Evolutionary conservation across 2,888 invertebrate genomes (phyloP), one percentile per base, ranked within the genome.

Genomic region (Cordilura impudica): DNA sequence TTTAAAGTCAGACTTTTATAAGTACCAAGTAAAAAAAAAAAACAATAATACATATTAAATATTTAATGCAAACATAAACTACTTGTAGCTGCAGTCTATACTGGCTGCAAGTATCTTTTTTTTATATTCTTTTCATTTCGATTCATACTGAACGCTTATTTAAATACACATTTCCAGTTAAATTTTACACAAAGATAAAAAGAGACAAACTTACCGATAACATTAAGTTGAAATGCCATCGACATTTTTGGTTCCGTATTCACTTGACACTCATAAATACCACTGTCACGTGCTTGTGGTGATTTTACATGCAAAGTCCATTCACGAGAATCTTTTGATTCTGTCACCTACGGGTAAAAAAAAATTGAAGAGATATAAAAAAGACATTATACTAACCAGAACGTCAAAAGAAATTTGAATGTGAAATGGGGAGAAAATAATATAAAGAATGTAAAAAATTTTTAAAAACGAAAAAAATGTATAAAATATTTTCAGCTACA

Each of bases 241-340:
- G 95, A 96, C 94, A 96, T 95, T 92, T 96, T 96, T 77, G 96
- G 96, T 88, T 96, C 96, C 0, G 96, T 96, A 90, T 92, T 92
- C 83, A 92, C 91, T 88, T 92, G 92, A 85, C 92, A 92, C 84
- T 91, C 91, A 87, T 91, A 91, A 83, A 91, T 90, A 65, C 96
- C 96, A 2, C 94, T 94, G 90, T 96, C 96, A 85, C 95, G 91
- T 84, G 94, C 92, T 90, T 95, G 95, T 5, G 96, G 95, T 85
- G 95, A 95, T 90, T 95, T 96, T 87, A 96, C 95, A 90, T 96
- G 96, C 73, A 96, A 91, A 81, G 95, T 96, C 96, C 96, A 96
- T 90, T 96, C 96, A 88, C 96, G 95, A 51, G 95, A 94, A 89
- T 95, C 95, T 90, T 96, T 95, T 53, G 88, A 86, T 76, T 87